Percentiles rank a stretch among this genome's conserved stretches.
Evolutionary conservation across 2,797 vertebrate genomes (phyloP).

Genomic region (Anguilla pacifica): DNA sequence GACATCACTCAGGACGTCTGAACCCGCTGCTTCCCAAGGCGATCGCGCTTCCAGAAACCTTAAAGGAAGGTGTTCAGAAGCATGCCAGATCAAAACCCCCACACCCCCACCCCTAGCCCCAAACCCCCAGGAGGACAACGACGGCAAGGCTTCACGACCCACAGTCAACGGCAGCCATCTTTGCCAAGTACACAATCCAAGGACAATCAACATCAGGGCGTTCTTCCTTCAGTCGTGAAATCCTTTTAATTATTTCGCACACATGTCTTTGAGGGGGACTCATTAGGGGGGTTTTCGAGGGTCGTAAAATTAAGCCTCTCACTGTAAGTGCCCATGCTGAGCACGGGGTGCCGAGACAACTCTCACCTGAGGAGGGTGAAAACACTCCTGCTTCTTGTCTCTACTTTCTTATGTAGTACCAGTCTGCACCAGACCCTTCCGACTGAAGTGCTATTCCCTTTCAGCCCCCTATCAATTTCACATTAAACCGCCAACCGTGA

Average conservation of each 20-base stretch:
- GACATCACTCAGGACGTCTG: conserved; percentile 43
- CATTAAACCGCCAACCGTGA: neutral
- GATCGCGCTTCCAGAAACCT: neutral
- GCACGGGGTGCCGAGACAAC: neutral
- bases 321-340: neutral
- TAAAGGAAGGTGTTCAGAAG: conserved; percentile 4
- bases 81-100: conserved; percentile 4
- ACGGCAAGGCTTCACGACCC: conserved; percentile 24
- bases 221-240: neutral
- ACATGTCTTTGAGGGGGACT: neutral
- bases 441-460: neutral
- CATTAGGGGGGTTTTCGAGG: neutral
- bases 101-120: conserved; percentile 14
- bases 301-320: neutral
- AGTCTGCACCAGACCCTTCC: neutral
- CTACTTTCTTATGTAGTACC: neutral
- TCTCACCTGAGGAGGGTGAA: neutral
- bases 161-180: conserved; percentile 28
- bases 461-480: neutral
- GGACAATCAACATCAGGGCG: neutral
- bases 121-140: neutral
- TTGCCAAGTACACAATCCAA: neutral
- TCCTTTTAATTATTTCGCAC: too few relatives aligned
- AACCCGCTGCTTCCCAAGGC: neutral
- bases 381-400: neutral